Evolutionary conservation across 2,797 vertebrate species (phyloP).

Genomic region (Micropoecilia bifurca): DNA sequence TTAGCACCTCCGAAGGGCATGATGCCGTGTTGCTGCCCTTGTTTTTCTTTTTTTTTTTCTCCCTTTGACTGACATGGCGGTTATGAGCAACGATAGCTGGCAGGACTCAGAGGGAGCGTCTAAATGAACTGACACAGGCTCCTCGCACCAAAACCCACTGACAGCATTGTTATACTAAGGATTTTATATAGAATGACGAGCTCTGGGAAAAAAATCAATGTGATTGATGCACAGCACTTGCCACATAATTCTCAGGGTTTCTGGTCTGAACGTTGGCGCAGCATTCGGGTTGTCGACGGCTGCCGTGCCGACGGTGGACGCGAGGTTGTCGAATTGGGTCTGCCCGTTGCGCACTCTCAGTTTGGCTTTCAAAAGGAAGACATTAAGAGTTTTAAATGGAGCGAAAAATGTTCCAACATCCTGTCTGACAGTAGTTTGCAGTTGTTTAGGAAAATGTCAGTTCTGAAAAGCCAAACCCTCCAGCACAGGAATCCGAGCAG

Average conservation of each 20-base stretch:
- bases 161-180: constrained; percentile 77
- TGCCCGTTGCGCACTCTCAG: constrained; percentile 11
- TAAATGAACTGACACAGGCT: constrained; percentile 77
- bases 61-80: constrained; percentile 74
- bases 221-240: constrained; percentile 58
- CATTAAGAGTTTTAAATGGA: constrained; percentile 35
- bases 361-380: constrained; percentile 20
- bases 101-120: constrained; percentile 65
- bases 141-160: constrained; percentile 65
- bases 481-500: constrained; percentile 15
- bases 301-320: constrained; percentile 30
- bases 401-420: constrained; percentile 24
- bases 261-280: constrained; percentile 43
- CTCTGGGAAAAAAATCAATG: constrained; percentile 53
- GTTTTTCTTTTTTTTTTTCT: background rate
- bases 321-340: constrained; percentile 24
- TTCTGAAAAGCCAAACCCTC: constrained; percentile 18
- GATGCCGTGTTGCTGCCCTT: constrained; percentile 47
- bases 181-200: constrained; percentile 70
- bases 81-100: constrained; percentile 80
- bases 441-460: constrained; percentile 41
- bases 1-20: constrained; percentile 64
- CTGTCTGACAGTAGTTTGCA: constrained; percentile 38
- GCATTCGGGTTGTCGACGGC: constrained; percentile 39
- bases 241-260: constrained; percentile 55